Evolutionary conservation across 1,140 invertebrate species (phyloP), one percentile per base, ranked within the genome.

Genomic region (Mylabris phalerata): DNA sequence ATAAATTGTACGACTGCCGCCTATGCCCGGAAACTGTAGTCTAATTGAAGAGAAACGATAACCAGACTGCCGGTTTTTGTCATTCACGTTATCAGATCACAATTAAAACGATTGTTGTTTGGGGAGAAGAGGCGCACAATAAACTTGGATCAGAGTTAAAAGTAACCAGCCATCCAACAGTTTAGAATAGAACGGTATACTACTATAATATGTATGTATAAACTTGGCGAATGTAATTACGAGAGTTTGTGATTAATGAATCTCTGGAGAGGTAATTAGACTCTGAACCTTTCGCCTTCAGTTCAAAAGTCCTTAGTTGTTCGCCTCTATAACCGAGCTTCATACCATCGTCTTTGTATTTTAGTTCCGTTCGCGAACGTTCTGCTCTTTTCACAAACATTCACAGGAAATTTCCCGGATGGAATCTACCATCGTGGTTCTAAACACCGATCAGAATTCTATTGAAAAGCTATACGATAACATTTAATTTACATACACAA

Each of bases 161-260:
- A 32, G 32, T 5, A 7, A 32, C 32, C 32, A 4, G 32, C 32
- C 32, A 32, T 19, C 19, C 32, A 32, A 32, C 4, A 32, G 32
- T 32, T 48, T 55, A 45, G 60, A 48, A 42, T 47, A 55, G 13
- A 57, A 26, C 48, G 48, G 27, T 40, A 52, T 41, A 49, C 46
- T 62, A 19, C 60, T 60, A 63, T 65, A 69, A 66, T 67, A 64
- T 64, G 61, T 65, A 68, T 66, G 67, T 70, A 71, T 67, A 71
- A 71, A 71, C 66, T 73, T 71, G 60, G 67, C 62, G 64, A 71
- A 67, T 69, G 70, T 70, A 73, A 73, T 73, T 73, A 73, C 68
- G 60, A 57, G 68, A 71, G 66, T 73, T 73, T 71, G 68, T 73
- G 71, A 73, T 73, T 71, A 73, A 73, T 73, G 71, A 73, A 71